Evolutionary conservation across 2,797 vertebrate genomes (phyloP).

Genomic region (Enteromius paludinosus): DNA sequence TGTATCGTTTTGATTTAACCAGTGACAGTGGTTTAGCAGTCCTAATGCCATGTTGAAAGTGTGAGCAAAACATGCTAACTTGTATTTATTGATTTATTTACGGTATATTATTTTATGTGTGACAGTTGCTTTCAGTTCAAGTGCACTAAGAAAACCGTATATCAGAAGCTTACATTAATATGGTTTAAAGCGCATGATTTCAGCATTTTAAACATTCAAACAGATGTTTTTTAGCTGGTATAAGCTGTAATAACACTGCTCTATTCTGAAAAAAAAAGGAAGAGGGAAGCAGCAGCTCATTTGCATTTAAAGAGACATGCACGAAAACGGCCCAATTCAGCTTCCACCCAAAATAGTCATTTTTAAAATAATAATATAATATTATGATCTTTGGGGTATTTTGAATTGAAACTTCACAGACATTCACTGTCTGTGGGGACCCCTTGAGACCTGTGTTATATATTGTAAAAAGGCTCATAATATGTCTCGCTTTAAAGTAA

Average conservation of each 20-base stretch:
- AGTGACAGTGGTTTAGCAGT: not conserved
- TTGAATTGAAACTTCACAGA: not conserved
- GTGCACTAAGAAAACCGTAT: too few relatives aligned
- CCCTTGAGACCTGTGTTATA: too few relatives aligned
- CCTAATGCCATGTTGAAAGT: not conserved
- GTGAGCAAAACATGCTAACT: not conserved
- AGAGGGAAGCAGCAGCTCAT: not conserved
- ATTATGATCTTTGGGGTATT: not conserved
- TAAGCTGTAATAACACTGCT: not conserved
- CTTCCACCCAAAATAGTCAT: not conserved
- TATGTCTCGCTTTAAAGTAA: not conserved
- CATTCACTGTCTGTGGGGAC: not conserved
- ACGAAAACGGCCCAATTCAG: not conserved
- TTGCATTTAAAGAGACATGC: not conserved
- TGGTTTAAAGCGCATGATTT: not conserved
- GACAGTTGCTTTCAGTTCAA: too few relatives aligned
- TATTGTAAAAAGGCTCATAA: not conserved
- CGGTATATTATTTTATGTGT: not conserved
- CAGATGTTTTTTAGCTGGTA: not conserved
- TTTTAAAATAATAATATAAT: not conserved
- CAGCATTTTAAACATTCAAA: not conserved
- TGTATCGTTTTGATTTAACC: not conserved
- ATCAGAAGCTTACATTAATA: too few relatives aligned
- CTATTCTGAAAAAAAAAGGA: not conserved
- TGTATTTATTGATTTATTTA: not conserved